Evolutionary conservation across 2,113 vertebrate genomes (phyloP).

Genomic region (Sphaerodactylus townsendi): DNA sequence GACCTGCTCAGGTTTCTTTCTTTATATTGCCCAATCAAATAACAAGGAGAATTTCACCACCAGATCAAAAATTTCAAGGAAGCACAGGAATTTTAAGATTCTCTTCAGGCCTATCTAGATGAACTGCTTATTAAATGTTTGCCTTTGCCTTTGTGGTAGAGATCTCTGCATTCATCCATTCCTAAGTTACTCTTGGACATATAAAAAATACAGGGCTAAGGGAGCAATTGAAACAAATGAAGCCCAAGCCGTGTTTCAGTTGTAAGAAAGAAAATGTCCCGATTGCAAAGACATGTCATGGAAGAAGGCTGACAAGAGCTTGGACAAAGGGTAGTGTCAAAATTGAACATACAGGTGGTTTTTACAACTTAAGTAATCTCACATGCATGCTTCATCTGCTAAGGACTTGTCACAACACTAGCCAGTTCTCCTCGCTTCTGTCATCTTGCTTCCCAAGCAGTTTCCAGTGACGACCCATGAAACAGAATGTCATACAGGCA

Average conservation of each 20-base stretch:
- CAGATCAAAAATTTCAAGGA: neutral
- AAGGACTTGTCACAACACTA: constrained; percentile 20
- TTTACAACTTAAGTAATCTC: neutral
- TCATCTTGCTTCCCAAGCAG: neutral
- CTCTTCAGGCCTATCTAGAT: too few relatives aligned
- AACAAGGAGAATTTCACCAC: neutral
- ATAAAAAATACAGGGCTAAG: neutral
- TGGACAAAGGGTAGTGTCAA: constrained; percentile 32
- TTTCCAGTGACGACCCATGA: neutral
- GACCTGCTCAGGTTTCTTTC: too few relatives aligned
- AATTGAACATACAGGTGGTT: constrained; percentile 11
- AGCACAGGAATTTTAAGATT: neutral
- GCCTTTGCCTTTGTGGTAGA: neutral
- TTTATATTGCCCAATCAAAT: too few relatives aligned
- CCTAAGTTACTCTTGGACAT: too few relatives aligned
- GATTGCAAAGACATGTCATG: neutral
- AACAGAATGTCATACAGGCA: neutral
- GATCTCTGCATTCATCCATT: neutral
- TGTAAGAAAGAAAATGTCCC: neutral
- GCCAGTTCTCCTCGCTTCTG: constrained; percentile 9
- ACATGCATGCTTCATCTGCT: constrained; percentile 45
- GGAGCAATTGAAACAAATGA: neutral
- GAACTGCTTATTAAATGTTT: neutral
- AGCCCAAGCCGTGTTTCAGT: too few relatives aligned
- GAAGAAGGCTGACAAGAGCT: neutral